These are phyloP conservation scores for Coranthus polyacanthus DNA, from an alignment of 2,797 vertebrate genomes.

Conservation along the genomic window DNA sequence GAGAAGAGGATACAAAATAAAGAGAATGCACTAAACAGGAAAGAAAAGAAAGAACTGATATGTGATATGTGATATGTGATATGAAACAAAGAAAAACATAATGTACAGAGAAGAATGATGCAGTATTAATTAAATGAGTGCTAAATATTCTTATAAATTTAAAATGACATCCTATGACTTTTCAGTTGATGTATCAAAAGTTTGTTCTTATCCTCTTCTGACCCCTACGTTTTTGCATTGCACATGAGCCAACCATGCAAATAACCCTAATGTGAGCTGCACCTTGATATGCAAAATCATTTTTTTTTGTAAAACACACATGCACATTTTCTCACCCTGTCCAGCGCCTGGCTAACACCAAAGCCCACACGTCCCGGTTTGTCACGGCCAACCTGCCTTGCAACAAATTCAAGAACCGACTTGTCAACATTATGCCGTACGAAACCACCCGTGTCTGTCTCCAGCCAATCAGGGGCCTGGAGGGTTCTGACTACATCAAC, in stretches of 20 bases:
- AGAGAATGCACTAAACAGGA: too few species aligned
- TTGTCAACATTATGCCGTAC: slow-evolving; percentile 99
- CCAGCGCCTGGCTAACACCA: slow-evolving; percentile 96
- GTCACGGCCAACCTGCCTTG: slow-evolving; percentile 98
- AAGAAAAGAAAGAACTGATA: too few species aligned
- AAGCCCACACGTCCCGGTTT: slow-evolving; percentile 97
- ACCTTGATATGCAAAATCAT: slow-evolving; percentile 12
- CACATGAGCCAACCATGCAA: slow-evolving; percentile 12
- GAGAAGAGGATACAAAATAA: too few species aligned
- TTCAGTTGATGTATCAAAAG: slow-evolving; percentile 6
- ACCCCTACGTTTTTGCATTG: slow-evolving; percentile 8
- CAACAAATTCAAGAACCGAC: slow-evolving; percentile 99
- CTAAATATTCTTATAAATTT: too few species aligned
- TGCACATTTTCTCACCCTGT: slow-evolving; percentile 20
- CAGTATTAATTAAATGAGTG: too few species aligned
- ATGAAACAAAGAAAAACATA: too few species aligned
- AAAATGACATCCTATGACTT: not conserved
- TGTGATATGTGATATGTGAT: too few species aligned
- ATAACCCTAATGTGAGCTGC: slow-evolving; percentile 21
- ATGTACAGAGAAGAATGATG: too few species aligned
- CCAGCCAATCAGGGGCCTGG: slow-evolving; percentile 97
- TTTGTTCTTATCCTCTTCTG: slow-evolving; percentile 10
- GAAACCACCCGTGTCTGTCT: slow-evolving; percentile 97
- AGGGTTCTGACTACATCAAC: slow-evolving; percentile 98
- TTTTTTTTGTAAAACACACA: slow-evolving; percentile 18